Evolutionary conservation across 2,888 invertebrate species (phyloP).

Genomic region (Pseudeuparius sepicola): DNA sequence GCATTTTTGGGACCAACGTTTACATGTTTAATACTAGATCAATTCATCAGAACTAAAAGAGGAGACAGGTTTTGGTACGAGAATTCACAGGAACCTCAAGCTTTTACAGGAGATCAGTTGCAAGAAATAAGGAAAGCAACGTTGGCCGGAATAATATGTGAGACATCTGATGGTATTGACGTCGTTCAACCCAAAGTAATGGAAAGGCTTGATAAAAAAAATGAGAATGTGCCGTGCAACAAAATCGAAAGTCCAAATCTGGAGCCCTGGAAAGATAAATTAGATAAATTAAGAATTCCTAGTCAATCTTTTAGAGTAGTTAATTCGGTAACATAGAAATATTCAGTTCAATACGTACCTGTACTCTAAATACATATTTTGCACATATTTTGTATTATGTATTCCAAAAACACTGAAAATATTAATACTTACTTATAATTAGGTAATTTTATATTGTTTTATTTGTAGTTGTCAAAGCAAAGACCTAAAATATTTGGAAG

Average conservation of each 20-base stretch:
- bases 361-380: no score
- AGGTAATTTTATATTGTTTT: no score
- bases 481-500: no score
- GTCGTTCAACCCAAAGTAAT: constrained; percentile 59
- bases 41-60: constrained; percentile 68
- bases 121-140: constrained; percentile 68
- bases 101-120: constrained; percentile 68
- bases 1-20: constrained; percentile 78
- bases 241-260: constrained; percentile 47
- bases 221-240: constrained; percentile 55
- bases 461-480: no score
- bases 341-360: no score
- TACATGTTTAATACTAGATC: constrained; percentile 74
- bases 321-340: no score
- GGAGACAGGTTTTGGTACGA: constrained; percentile 91
- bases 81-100: constrained; percentile 50
- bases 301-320: no score
- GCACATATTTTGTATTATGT: no score
- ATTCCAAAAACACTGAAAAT: no score
- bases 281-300: constrained; percentile 16
- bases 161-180: constrained; percentile 58
- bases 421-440: no score
- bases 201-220: constrained; percentile 45
- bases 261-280: constrained; percentile 23
- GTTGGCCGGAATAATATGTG: constrained; percentile 64